Conservation (phyloP, 1,140 invertebrate species). For the Drosophila arizonae region DNA sequence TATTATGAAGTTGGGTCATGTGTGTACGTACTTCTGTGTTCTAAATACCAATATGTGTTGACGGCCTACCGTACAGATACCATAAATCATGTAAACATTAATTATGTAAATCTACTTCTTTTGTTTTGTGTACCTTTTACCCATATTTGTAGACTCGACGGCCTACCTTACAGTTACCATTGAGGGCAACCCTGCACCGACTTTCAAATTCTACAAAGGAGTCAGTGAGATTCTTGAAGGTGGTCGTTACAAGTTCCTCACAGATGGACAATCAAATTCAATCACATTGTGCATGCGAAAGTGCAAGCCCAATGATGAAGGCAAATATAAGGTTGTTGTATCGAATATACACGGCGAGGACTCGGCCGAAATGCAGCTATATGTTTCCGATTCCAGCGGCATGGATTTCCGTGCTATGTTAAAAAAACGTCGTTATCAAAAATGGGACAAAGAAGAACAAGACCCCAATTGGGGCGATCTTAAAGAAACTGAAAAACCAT, state of each 20-base stretch:
- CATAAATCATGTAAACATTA: no score
- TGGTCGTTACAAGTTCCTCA: constrained; percentile 95
- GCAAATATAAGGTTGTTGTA: constrained; percentile 96
- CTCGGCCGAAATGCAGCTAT: constrained; percentile 96
- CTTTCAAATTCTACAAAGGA: constrained; percentile 98
- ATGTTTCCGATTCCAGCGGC: constrained; percentile 97
- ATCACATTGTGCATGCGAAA: constrained; percentile 98
- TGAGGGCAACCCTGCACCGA: constrained; percentile 96
- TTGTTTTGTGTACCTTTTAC: neutral
- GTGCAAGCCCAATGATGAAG: constrained; percentile 98
- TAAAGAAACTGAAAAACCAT: constrained; percentile 94
- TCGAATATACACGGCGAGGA: constrained; percentile 97
- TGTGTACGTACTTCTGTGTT: constrained; percentile 5
- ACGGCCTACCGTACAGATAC: no score
- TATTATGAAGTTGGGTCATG: no score
- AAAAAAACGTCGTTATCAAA: constrained; percentile 97
- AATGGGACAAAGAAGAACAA: constrained; percentile 94
- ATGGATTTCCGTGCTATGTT: constrained; percentile 99
- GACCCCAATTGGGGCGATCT: constrained; percentile 96
- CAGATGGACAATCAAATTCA: constrained; percentile 93
- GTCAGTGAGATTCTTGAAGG: constrained; percentile 95
- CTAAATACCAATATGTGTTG: no score
- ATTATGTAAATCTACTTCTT: no score
- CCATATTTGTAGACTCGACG: constrained; percentile 88
- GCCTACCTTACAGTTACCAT: constrained; percentile 94